Evolutionary conservation across 2,113 vertebrate genomes (phyloP).

Genomic region (Chamaetylas fuelleborni): DNA sequence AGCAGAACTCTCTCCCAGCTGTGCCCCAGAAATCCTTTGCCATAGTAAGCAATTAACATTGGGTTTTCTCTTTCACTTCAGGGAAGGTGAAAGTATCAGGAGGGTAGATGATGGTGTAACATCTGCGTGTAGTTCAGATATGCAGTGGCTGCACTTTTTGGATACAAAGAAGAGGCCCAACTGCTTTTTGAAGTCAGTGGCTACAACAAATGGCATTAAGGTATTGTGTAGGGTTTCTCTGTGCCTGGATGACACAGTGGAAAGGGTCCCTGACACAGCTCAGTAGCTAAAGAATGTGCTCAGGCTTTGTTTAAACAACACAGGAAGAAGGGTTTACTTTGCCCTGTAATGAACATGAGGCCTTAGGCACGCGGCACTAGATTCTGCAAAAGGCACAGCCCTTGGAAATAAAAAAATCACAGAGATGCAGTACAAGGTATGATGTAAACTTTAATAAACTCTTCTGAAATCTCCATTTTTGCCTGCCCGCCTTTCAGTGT

Average conservation of each 20-base stretch:
- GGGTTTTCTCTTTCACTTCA: not conserved
- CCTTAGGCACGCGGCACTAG: not conserved
- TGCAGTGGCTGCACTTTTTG: not conserved
- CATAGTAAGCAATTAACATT: not conserved
- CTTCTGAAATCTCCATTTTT: not conserved
- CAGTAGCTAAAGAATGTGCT: not conserved
- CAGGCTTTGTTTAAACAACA: constrained; percentile 13
- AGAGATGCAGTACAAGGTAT: not conserved
- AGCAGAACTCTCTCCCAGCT: not conserved
- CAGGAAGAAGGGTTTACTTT: accelerated
- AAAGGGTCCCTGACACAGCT: not conserved
- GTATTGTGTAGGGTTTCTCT: not conserved
- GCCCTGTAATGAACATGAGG: not conserved
- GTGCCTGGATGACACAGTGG: not conserved
- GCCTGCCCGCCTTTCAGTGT: not conserved
- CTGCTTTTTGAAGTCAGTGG: not conserved
- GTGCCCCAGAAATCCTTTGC: not conserved
- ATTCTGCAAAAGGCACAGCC: not conserved
- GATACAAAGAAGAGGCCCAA: not conserved
- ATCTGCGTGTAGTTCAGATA: not conserved
- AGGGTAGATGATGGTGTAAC: not conserved
- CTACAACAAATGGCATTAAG: not conserved
- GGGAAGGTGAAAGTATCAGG: not conserved
- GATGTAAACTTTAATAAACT: not conserved
- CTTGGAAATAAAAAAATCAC: not conserved